Base-by-base conservation (phyloP, 2,888 invertebrate species). In the Galeruca laticollis region DNA sequence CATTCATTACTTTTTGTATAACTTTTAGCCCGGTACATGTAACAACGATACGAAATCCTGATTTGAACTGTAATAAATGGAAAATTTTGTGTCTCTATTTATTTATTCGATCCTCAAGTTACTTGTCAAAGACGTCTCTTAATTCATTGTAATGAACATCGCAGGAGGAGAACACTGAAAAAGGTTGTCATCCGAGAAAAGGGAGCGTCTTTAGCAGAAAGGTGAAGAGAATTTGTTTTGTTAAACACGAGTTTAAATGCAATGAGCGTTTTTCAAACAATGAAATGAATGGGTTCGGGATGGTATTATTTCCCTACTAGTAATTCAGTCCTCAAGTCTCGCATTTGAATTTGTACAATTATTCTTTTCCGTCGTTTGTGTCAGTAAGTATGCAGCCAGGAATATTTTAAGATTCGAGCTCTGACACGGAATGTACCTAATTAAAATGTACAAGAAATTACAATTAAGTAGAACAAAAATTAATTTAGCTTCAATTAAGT, bases 261-360 rank as follows among this genome's bases (percentile, higher is more conserved):
- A 63, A 56, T 54, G 43, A 56, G 43, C 63, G 63, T 63, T 63
- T 68, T 61, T 68, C 61, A 68, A 68, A 61, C 60, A 68, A 68
- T 68, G 9, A 61, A 68, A 68, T 35, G 61, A 60, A 61, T 43
- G 68, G 68, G 51, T 68, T 68, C 26, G 47, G 40, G 47, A 68
- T 68, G 49, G 61, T 61, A 68, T 68, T 68, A 68, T 68, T 68
- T 61, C 56, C 40, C 33, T 11, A 47, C 61, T 56, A 68, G 68
- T 61, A 68, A 68, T 68, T 68, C 61, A 52, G 61, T 54, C 56
- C 68, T 47, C 68, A 47, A 43, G 47, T 35, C 60, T 33, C 56
- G 60, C 40, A 66, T 70, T 70, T 66, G 61, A 68, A 68, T 68
- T 60, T 56, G 60, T 61, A 35, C 40, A 68, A 68, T 68, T 68